Percentiles rank a stretch among this genome's conserved stretches.
Evolutionary conservation across 2,113 vertebrate species (phyloP).

Genomic region (Colaptes auratus): DNA sequence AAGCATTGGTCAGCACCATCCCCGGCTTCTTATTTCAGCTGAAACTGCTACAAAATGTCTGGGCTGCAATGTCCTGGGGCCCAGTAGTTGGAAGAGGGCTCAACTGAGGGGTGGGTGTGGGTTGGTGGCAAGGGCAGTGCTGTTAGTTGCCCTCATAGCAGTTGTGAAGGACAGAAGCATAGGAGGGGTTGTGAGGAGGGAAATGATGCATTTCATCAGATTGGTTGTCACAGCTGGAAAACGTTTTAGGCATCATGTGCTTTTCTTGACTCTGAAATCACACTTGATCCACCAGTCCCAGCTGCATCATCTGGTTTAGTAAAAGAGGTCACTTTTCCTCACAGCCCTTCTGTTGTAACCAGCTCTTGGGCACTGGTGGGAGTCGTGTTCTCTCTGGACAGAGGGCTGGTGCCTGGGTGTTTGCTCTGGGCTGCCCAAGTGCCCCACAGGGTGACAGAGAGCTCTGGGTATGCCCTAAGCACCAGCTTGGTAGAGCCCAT

Average conservation of each 20-base stretch:
- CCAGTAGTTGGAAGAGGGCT: neutral
- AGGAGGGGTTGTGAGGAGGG: neutral
- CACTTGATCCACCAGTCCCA: neutral
- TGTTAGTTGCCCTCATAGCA: neutral
- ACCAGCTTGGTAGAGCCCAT: neutral
- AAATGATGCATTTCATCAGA: neutral
- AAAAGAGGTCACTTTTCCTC: neutral
- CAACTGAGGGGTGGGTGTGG: neutral
- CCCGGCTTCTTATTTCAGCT: neutral
- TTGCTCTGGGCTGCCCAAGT: neutral
- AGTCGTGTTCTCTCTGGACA: accelerated
- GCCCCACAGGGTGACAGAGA: neutral
- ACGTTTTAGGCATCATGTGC: neutral
- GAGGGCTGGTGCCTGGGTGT: neutral
- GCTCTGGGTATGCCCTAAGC: neutral
- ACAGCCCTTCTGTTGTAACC: neutral
- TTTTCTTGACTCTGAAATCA: neutral
- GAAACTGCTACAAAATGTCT: neutral
- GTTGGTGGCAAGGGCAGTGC: neutral
- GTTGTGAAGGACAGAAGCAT: neutral
- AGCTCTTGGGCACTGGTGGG: neutral
- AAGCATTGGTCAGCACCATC: neutral
- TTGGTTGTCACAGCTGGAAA: neutral
- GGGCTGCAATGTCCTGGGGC: neutral
- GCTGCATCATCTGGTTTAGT: neutral